phyloP scores from a whole-genome alignment of 2,113 vertebrate species.

The Ochotona curzoniae region DNA sequence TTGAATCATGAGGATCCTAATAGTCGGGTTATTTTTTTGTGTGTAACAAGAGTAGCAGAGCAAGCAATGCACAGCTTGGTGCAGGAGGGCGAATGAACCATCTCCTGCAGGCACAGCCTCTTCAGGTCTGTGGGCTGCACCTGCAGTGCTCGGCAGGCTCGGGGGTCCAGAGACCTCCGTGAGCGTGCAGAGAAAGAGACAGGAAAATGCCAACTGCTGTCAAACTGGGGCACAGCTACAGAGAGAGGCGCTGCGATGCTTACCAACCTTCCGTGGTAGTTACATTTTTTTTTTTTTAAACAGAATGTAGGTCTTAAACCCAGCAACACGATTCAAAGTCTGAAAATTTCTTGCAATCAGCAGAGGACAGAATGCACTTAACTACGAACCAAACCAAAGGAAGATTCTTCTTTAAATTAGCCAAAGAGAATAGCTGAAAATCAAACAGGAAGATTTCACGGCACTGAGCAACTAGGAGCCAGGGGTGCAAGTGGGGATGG shows the following conservation, averaged over 20 bases:
- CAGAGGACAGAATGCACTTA: neutral
- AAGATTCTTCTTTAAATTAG: neutral
- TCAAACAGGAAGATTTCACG: neutral
- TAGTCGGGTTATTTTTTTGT: conserved; percentile 54
- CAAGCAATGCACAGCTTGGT: neutral
- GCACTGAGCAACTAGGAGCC: neutral
- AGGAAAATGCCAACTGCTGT: neutral
- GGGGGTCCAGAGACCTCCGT: neutral
- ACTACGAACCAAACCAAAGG: neutral
- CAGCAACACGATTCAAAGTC: neutral
- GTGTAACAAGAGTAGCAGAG: conserved; percentile 8
- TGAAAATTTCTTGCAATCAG: neutral
- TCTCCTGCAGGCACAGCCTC: neutral
- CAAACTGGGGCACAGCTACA: neutral
- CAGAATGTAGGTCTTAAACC: neutral
- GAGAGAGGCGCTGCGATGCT: neutral
- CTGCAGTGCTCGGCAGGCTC: neutral
- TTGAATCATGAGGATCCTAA: conserved; percentile 75
- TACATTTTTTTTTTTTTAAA: neutral
- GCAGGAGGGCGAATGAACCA: neutral
- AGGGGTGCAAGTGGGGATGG: neutral
- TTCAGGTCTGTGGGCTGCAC: neutral
- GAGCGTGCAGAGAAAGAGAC: neutral
- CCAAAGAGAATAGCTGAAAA: neutral
- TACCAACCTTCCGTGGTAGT: neutral